These are phyloP conservation scores for Thymelicus acteon DNA, from an alignment of 2,888 invertebrate species.

Conservation along the genomic window DNA sequence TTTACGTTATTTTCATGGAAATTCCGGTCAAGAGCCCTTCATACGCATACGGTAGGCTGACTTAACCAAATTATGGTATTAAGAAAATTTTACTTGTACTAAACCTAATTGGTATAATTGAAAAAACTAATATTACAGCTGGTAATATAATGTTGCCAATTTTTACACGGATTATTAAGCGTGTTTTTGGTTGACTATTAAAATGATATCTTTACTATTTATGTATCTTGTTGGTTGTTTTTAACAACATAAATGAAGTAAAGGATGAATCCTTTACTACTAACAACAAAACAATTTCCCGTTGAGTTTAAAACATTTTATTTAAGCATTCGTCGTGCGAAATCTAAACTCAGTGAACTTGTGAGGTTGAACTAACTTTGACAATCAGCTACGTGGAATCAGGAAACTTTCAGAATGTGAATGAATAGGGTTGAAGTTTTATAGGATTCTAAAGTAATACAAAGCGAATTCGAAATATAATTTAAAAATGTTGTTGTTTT, in stretches of 20 bases:
- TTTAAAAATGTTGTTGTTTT: background rate
- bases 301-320: background rate
- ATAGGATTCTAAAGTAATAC: conserved; percentile 4
- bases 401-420: conserved; percentile 12
- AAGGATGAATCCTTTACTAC: too few relatives aligned
- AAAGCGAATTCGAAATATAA: background rate
- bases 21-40: conserved; percentile 38
- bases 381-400: conserved; percentile 58
- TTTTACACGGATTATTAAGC: too few relatives aligned
- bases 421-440: conserved; percentile 5
- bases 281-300: too few relatives aligned
- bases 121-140: too few relatives aligned
- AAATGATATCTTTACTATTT: too few relatives aligned
- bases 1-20: conserved; percentile 37
- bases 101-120: background rate
- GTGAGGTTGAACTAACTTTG: conserved; percentile 60
- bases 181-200: too few relatives aligned
- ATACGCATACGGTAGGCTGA: conserved; percentile 25
- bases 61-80: conserved; percentile 25
- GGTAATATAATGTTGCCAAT: too few relatives aligned
- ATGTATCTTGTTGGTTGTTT: too few relatives aligned
- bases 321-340: conserved; percentile 13
- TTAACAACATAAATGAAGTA: too few relatives aligned
- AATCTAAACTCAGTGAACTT: conserved; percentile 13
- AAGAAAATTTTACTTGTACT: background rate